A percentile compares a stretch with the other conserved stretches of the same genome.
phyloP scores from a whole-genome alignment of 1,140 invertebrate species.

The Drosophila tsacasi region DNA sequence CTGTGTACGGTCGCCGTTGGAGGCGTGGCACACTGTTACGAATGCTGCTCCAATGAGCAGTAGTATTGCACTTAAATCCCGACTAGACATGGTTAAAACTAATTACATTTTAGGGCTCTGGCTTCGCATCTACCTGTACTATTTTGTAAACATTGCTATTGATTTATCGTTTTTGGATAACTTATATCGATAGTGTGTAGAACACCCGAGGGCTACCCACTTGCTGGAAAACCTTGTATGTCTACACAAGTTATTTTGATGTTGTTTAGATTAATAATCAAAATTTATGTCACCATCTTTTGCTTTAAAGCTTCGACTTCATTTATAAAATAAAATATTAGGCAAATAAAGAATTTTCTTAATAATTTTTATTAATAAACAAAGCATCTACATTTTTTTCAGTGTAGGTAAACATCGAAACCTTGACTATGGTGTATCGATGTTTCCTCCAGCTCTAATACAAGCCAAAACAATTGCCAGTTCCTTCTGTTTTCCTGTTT shows the following conservation, averaged over 20 bases:
- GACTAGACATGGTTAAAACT: constrained; percentile 35
- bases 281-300: background rate
- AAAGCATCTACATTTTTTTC: background rate
- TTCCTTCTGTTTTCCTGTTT: constrained; percentile 27
- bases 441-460: constrained; percentile 6
- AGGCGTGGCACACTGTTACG: constrained; percentile 25
- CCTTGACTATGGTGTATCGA: background rate
- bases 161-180: constrained; percentile 47
- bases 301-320: background rate
- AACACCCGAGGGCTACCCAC: background rate
- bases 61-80: constrained; percentile 49
- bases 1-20: constrained; percentile 76
- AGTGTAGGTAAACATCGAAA: background rate
- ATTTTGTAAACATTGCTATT: constrained; percentile 74
- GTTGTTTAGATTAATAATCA: background rate
- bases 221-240: background rate
- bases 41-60: constrained; percentile 30
- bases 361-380: background rate
- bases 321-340: background rate
- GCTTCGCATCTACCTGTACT: background rate
- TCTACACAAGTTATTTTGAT: background rate
- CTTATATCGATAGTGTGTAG: background rate
- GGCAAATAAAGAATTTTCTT: no score
- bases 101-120: constrained; percentile 17
- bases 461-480: constrained; percentile 48